Evolutionary conservation across 2,888 invertebrate species (phyloP), one percentile per base, ranked within the genome.

Genomic region (Nomada fabriciana): DNA sequence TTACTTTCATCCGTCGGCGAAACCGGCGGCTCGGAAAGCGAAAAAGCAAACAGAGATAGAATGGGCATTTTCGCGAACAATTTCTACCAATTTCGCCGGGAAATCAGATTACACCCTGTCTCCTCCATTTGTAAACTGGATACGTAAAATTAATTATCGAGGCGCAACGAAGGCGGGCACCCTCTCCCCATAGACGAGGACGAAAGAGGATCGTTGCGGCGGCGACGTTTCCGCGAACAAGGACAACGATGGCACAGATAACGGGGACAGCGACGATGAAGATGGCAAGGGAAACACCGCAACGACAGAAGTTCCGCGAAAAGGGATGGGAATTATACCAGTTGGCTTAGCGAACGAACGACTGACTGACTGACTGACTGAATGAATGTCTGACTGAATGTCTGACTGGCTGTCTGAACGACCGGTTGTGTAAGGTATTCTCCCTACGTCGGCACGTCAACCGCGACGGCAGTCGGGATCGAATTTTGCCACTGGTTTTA

Each of bases 141-240:
- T 92, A 90, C 91, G 91, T 90, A 90, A 92, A 92, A 92, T 92
- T 91, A 92, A 92, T 92, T 91, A 91, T 91, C 90, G 89, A 84
- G 85, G 81, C 86, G 86, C 79, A 76, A 85, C 81, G 85, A 79
- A 82, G 88, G 82, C 82, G 86, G 11, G 25, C 3, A 1, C n/a
- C 81, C 77, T 82, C 72, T 61, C 83, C 36, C 82, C 82, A 0
- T 20, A 72, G 75, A 79, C 68, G 63, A 76, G 73, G 67, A 15
- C n/a, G 63, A 61, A 2, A 23, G 52, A 20, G 71, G 18, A n/a
- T 53, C 76, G 87, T 83, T 78, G 82, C 74, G 68, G 81, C 71
- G 75, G 74, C 65, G 69, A 80, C 76, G 76, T 71, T 76, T 76
- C 72, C 64, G 57, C 43, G 53, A 50, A 68, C 60, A 50, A 55